Base-by-base conservation (phyloP, 2,797 vertebrate genomes). In the Lerista edwardsae region DNA sequence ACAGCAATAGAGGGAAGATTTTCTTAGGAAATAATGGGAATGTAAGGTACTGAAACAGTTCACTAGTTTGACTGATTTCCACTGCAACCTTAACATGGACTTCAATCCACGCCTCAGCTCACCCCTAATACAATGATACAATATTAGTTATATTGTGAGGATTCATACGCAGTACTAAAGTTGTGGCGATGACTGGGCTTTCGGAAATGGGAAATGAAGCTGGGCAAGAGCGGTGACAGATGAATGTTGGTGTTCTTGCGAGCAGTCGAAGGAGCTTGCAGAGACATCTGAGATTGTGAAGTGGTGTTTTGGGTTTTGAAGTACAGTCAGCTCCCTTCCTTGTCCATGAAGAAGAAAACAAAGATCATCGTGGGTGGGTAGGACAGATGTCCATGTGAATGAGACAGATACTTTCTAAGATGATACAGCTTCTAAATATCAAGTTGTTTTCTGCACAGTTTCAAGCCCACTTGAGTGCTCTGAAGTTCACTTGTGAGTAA, bases 341-440 rank as follows among this genome's bases (percentile, higher is more conserved):
- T 81, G 82, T 65, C 78, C 82, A 80, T 75, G 3, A 44, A 89
- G 74, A 86, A 86, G 87, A 91, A 90, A 88, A 72, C 59, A 79
- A 91, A 89, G 68, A 79, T 87, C 75, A 88, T 88, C 65, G 82
- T 36, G 79, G 23, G 89, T 72, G 89, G 81, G 75, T 57, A 90
- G 83, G 86, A 88, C 55, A 71, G 71, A 82, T 85, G 86, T 88
- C 89, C 87, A 36, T 75, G 88, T 68, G 85, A 89, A 84, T 88
- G 68, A 91, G 82, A 80, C 57, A 84, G 44, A 79, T 83, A 78
- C 68, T 25, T 68, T 88, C 91, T 93, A 85, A 85, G 84, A 83
- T 87, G 89, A 86, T 83, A 84, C 57, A 89, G 84, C 27, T 89
- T 91, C 88, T 89, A 91, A 88, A 91, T 87, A 88, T 59, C 73